These are phyloP conservation scores for Zele albiditarsus DNA, from an alignment of 2,888 invertebrate genomes.

Conservation along the genomic window DNA sequence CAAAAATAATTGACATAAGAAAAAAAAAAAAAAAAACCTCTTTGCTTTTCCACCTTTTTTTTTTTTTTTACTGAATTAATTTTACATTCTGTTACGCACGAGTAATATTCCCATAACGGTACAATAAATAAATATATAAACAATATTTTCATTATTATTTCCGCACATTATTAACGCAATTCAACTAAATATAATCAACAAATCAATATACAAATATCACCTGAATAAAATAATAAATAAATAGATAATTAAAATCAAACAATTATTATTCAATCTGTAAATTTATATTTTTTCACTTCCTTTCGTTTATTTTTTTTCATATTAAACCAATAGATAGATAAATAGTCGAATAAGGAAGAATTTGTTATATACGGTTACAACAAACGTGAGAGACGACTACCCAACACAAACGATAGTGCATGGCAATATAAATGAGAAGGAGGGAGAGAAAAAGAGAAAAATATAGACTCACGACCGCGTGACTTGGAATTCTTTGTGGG, in stretches of 20 bases:
- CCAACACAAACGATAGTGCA: neutral
- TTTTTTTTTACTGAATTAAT: neutral
- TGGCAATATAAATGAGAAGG: neutral
- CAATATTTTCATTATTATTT: neutral
- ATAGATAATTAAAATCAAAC: too few relatives aligned
- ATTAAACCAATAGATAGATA: too few relatives aligned
- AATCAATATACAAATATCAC: too few relatives aligned
- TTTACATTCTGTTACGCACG: neutral
- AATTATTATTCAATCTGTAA: too few relatives aligned
- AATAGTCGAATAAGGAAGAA: too few relatives aligned
- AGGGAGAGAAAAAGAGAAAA: neutral
- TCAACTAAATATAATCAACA: too few relatives aligned
- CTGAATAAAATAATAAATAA: too few relatives aligned
- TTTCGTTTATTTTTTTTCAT: too few relatives aligned
- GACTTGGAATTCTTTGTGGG: slow-evolving; percentile 42
- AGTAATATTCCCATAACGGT: neutral
- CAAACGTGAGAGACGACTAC: neutral
- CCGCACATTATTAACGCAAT: neutral
- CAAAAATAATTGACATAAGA: neutral
- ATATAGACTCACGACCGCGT: neutral
- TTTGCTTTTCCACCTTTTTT: neutral
- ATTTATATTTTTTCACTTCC: too few relatives aligned
- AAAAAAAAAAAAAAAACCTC: neutral
- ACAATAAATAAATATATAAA: neutral
- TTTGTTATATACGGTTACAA: neutral